These are phyloP conservation scores for Willowsia nigromaculata DNA, from an alignment of 2,888 invertebrate genomes.

Conservation along the genomic window DNA sequence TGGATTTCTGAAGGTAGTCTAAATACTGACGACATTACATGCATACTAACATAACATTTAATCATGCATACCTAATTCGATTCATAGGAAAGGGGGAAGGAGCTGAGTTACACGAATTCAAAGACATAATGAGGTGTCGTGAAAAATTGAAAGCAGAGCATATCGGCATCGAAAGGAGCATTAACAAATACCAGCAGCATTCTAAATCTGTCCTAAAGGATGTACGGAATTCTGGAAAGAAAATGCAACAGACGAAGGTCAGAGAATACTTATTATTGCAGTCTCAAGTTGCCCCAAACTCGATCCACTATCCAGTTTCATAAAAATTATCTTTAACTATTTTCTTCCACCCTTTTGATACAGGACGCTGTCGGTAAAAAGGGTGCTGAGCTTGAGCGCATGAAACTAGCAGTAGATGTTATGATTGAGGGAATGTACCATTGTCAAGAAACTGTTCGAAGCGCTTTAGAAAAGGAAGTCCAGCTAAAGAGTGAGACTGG, in stretches of 20 bases:
- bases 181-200: slow-evolving; percentile 32
- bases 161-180: not conserved
- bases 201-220: not conserved
- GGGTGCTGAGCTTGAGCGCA: not conserved
- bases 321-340: not conserved
- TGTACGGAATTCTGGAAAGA: slow-evolving; percentile 16
- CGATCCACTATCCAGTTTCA: not conserved
- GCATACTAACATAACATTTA: not conserved
- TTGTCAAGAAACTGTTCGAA: not conserved
- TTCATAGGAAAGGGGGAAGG: slow-evolving; percentile 55
- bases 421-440: slow-evolving; percentile 50
- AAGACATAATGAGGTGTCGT: slow-evolving; percentile 37
- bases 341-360: not conserved
- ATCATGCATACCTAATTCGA: not conserved
- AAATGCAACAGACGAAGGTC: not conserved
- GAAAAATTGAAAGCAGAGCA: slow-evolving; percentile 56
- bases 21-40: too few relatives aligned
- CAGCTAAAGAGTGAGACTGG: slow-evolving; percentile 18
- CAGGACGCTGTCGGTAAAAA: not conserved
- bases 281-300: not conserved
- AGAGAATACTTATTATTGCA: not conserved
- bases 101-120: slow-evolving; percentile 53
- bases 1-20: slow-evolving; percentile 46
- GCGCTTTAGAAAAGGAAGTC: not conserved
- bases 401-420: not conserved